phyloP scores from a whole-genome alignment of 1,140 invertebrate genomes.

The Aphis craccivora region DNA sequence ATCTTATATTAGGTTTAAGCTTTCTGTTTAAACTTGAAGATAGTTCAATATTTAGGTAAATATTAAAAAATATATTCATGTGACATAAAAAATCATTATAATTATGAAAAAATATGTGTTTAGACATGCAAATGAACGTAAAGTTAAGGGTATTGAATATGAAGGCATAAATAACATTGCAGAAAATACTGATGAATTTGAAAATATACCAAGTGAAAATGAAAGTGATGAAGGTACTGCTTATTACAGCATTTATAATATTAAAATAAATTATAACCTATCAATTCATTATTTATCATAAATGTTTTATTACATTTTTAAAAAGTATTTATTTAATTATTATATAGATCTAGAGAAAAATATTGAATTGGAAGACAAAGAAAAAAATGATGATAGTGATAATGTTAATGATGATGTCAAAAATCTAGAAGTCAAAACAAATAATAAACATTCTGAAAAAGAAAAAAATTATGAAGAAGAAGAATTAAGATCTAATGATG shows the following conservation, averaged over 20 bases:
- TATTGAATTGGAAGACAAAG: background rate
- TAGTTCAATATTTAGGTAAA: conserved; percentile 66
- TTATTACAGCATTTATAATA: background rate
- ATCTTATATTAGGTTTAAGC: conserved; percentile 92
- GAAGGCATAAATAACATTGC: conserved; percentile 40
- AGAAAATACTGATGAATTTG: conserved; percentile 63
- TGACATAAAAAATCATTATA: background rate
- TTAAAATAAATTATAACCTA: background rate
- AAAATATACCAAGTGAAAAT: conserved; percentile 64
- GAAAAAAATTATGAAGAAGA: background rate
- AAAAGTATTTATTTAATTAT: background rate
- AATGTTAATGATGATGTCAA: background rate
- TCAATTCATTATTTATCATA: background rate
- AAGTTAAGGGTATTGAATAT: conserved; percentile 40
- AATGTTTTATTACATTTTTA: background rate
- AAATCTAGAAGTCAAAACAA: conserved; percentile 61
- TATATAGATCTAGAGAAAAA: conserved; percentile 10
- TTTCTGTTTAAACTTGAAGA: conserved; percentile 91
- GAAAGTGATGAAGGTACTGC: conserved; percentile 58
- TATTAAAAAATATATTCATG: background rate
- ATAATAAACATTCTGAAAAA: conserved; percentile 65
- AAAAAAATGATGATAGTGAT: background rate
- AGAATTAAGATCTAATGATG: background rate
- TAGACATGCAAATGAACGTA: conserved; percentile 53
- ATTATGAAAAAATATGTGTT: background rate